Base-by-base conservation (phyloP, 2,797 vertebrate genomes). In the Scleropages formosus region DNA sequence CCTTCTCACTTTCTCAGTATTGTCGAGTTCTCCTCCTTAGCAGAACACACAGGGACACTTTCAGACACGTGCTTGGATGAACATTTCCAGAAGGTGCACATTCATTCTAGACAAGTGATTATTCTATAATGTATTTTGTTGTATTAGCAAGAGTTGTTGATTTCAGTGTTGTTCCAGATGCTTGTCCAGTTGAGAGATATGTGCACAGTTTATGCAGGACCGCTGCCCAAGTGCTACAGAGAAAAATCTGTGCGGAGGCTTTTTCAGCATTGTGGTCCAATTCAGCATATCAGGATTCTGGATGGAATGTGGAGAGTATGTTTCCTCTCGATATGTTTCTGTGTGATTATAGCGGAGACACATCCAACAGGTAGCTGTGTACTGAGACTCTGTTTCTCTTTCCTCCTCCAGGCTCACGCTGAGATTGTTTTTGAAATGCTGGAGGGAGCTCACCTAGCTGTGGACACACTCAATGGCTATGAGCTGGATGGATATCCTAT, bases 181-280 rank as follows among this genome's bases (percentile, higher is more conserved):
- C 87, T 81, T 39, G 73, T 80, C 39, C 87, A 85, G 80, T 89
- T 95, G 75, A 83, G 85, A 77, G 90, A 93, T 74, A 92, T 98
- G 94, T 94, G 94, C 75, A 91, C 91, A 0, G 83, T 97, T 82
- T 97, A 93, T 1, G 94, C 88, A 1, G 95, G 96, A 20, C 96
- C 96, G 13, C 90, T 98, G 79, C 89, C 89, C 31, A 83, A 81
- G 18, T 79, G 75, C 16, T 87, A 90, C 75, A 89, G 90, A 22
- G 75, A 93, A 22, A 85, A 70, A 75, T 82, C 91, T 11, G 87
- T 94, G 79, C 91, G 82, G 85, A 92, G 76, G 72, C 86, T 94
- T 56, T 94, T 97, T 79, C 53, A 86, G 51, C 88, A 78, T 74
- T 97, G 93, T 44, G 95, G 96, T 58, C 85, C 89, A 0, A 84